phyloP scores from a whole-genome alignment of 2,888 invertebrate genomes.

The Anagyrus pseudococci region DNA sequence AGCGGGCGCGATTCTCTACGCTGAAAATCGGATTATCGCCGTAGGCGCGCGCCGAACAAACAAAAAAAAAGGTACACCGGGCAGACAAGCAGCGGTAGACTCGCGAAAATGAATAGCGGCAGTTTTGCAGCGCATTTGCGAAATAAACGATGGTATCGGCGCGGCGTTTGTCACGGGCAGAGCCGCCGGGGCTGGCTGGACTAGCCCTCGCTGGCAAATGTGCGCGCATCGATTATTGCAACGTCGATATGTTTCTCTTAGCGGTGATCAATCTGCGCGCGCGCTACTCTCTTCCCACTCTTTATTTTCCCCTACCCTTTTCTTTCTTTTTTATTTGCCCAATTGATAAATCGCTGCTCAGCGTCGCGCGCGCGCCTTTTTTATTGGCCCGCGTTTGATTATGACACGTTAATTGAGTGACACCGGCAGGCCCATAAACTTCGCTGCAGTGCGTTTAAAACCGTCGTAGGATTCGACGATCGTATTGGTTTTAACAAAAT shows the following conservation, averaged over 20 bases:
- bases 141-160: conserved; percentile 63
- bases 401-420: neutral
- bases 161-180: conserved; percentile 60
- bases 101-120: conserved; percentile 60
- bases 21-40: conserved; percentile 43
- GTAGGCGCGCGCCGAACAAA: conserved; percentile 35
- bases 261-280: conserved; percentile 32
- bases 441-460: neutral
- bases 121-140: conserved; percentile 62
- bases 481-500: too few species aligned
- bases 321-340: conserved; percentile 13
- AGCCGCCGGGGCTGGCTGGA: conserved; percentile 32
- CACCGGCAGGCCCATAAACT: too few species aligned
- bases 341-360: conserved; percentile 25
- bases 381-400: neutral
- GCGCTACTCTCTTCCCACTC: neutral
- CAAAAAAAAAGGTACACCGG: neutral
- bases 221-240: conserved; percentile 39
- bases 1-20: conserved; percentile 32
- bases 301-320: neutral
- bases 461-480: too few species aligned
- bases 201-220: conserved; percentile 30
- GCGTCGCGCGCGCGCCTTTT: neutral
- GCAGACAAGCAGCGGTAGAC: conserved; percentile 6
- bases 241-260: conserved; percentile 40